Conservation (phyloP, 2,888 invertebrate species). For the Mythimna pallens region DNA sequence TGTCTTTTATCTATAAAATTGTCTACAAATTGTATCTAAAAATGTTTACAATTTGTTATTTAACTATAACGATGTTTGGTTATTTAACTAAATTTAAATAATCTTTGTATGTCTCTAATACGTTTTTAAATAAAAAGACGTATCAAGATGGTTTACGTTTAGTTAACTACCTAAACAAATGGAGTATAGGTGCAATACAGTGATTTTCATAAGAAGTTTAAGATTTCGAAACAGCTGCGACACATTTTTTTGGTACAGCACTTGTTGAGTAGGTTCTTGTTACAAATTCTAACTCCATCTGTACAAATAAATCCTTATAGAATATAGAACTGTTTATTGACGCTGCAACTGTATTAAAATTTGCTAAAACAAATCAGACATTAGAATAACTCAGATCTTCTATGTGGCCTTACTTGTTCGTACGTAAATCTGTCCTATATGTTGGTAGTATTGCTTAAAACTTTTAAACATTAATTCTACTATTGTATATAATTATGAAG, state of each 20-base stretch:
- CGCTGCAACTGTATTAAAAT: conserved; percentile 3
- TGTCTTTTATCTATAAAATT: no score
- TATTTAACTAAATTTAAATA: no score
- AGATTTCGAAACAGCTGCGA: background rate
- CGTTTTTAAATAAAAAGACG: no score
- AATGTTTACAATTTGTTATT: no score
- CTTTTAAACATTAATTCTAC: conserved; percentile 15
- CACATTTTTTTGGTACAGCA: background rate
- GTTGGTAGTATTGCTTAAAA: conserved; percentile 37
- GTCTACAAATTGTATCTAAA: no score
- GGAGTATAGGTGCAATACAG: no score
- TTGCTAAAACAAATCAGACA: conserved; percentile 11
- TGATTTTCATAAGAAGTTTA: no score
- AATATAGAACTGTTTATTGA: conserved; percentile 17
- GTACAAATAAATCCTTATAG: conserved; percentile 23
- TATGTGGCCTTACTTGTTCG: conserved; percentile 36
- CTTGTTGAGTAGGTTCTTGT: background rate
- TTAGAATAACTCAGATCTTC: conserved; percentile 2
- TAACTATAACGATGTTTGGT: no score
- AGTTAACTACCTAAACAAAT: no score
- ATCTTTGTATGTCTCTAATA: no score
- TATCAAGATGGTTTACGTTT: no score
- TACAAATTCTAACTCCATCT: conserved; percentile 17
- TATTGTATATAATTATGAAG: conserved; percentile 11
- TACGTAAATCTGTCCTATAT: conserved; percentile 33